Conservation (phyloP, 2,797 vertebrate genomes). For the Coendou prehensilis region DNA sequence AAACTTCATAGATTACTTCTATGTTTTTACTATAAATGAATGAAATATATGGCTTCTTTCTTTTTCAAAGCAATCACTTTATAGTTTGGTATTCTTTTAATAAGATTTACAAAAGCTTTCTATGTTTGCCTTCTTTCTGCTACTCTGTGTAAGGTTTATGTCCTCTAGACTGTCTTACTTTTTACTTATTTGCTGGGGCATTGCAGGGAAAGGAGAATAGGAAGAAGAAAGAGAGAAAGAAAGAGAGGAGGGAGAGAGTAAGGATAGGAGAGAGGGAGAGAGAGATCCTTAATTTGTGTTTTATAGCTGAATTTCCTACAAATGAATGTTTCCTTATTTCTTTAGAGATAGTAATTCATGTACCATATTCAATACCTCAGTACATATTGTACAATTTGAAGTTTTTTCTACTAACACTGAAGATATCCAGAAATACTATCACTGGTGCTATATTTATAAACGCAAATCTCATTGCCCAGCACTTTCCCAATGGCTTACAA, state of each 20-base stretch:
- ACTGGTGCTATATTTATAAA: slow-evolving; percentile 32
- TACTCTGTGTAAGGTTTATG: neutral
- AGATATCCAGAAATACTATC: neutral
- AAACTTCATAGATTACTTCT: slow-evolving; percentile 25
- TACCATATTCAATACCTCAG: neutral
- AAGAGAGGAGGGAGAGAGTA: neutral
- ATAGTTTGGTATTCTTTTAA: slow-evolving; percentile 18
- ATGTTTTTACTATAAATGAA: slow-evolving; percentile 46
- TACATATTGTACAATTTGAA: neutral
- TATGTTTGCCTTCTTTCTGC: neutral
- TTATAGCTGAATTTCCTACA: slow-evolving; percentile 18
- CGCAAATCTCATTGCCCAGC: neutral
- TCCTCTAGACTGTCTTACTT: neutral
- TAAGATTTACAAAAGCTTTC: neutral
- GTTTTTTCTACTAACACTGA: neutral
- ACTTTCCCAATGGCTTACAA: neutral
- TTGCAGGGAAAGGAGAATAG: neutral
- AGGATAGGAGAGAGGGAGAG: neutral
- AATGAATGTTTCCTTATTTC: neutral
- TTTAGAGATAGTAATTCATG: neutral
- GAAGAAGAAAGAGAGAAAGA: neutral
- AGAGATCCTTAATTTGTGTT: neutral
- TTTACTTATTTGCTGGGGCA: neutral
- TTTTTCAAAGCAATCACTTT: slow-evolving; percentile 48
- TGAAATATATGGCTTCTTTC: slow-evolving; percentile 48